A percentile compares a stretch with the other conserved stretches of the same genome.
Conservation (phyloP, 2,888 invertebrate species). For the Saturnia japonica region DNA sequence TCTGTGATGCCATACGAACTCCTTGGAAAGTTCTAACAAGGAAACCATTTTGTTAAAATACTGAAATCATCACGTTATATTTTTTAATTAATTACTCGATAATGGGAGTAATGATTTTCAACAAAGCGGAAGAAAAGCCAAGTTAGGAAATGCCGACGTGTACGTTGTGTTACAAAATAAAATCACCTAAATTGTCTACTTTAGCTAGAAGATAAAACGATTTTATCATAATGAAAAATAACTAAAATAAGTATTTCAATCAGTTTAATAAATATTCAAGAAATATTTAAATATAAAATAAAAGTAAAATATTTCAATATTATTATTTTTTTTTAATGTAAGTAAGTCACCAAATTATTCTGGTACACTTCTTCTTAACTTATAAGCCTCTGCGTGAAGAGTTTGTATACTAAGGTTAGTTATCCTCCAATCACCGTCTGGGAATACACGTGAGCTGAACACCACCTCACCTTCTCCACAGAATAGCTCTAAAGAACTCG, state of each 20-base stretch:
- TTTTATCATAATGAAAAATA: not conserved
- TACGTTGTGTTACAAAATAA: too few species aligned
- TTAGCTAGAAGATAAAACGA: not conserved
- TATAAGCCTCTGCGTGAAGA: conserved; percentile 54
- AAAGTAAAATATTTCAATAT: not conserved
- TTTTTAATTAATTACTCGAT: too few species aligned
- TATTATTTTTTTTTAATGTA: not conserved
- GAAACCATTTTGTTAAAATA: too few species aligned
- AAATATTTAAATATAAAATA: too few species aligned
- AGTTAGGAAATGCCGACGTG: too few species aligned
- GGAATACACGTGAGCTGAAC: conserved; percentile 67
- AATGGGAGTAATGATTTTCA: too few species aligned
- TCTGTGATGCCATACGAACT: too few species aligned
- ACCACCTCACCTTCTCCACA: conserved; percentile 76
- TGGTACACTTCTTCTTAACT: conserved; percentile 58
- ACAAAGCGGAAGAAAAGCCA: too few species aligned
- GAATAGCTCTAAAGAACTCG: conserved; percentile 71
- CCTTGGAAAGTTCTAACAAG: too few species aligned
- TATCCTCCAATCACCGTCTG: conserved; percentile 63
- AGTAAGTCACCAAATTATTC: conserved; percentile 4
- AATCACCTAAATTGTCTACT: not conserved
- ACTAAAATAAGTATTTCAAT: not conserved
- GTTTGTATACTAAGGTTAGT: conserved; percentile 58
- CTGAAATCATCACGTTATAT: too few species aligned
- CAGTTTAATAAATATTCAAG: not conserved